These are phyloP conservation scores for Microcebus griseorufus DNA, from an alignment of 2,113 vertebrate genomes.

Conservation along the genomic window DNA sequence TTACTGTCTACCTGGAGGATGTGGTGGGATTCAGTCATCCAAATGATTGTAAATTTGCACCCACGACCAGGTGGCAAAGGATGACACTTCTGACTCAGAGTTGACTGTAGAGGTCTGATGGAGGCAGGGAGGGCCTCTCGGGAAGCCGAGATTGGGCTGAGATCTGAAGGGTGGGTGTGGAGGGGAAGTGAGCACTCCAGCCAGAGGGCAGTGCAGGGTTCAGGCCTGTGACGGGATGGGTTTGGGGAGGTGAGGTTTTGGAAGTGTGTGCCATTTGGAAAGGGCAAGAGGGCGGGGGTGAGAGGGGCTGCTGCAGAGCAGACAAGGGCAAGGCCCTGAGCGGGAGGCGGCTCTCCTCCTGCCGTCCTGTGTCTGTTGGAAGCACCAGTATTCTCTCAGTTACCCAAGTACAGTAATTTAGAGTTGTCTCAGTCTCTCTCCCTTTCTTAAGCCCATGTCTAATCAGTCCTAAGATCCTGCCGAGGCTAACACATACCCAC, in stretches of 20 bases:
- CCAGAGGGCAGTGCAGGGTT: neutral
- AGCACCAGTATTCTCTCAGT: neutral
- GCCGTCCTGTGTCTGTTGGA: neutral
- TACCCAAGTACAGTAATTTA: neutral
- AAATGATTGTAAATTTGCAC: neutral
- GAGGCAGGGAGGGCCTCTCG: neutral
- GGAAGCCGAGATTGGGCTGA: neutral
- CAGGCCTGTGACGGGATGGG: neutral
- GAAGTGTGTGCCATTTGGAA: neutral
- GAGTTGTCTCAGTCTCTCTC: neutral
- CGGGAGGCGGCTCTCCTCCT: neutral
- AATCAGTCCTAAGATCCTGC: neutral
- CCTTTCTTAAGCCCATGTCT: neutral
- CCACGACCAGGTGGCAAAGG: neutral
- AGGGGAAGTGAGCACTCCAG: neutral
- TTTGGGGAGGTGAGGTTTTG: neutral
- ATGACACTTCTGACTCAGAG: neutral
- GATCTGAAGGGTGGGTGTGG: neutral
- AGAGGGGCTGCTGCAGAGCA: neutral
- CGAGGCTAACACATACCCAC: neutral
- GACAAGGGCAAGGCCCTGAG: neutral
- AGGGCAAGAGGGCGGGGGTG: neutral
- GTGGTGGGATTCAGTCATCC: neutral
- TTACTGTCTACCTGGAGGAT: neutral
- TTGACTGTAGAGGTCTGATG: neutral